Base-by-base conservation (phyloP, 2,888 invertebrate species). In the Aproaerema taeniolella region DNA sequence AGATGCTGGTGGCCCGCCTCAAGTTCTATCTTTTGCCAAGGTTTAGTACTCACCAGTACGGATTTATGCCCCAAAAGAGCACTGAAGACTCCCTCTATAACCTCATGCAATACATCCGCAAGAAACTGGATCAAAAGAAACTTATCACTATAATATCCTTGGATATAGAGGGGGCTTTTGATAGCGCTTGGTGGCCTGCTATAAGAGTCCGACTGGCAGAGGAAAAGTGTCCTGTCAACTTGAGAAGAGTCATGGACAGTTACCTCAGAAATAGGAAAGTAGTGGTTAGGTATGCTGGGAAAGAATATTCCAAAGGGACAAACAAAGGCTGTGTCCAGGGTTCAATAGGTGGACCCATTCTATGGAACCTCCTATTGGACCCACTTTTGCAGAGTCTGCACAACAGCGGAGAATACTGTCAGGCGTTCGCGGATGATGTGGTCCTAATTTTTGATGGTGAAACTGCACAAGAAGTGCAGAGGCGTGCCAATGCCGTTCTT, bases 111-210 rank as follows among this genome's bases (percentile, higher is more conserved):
- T 17, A 44, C 17, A 38, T 44, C 4, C 7, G 17, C 1, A 7
- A 2, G 4, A 33, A 33, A 2, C 11, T 33, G 2, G 12, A 33
- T 1, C 2, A 33, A 6, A 33, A 33, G 20, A 33, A 33, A 20
- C 2, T 33, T 2, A 33, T 24, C 7, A 33, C 24, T 2, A 5
- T 10, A 8, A 34, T 16, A 2, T 33, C 33, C 9, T n/a, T 33
- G 13, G 33, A 33, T 8, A 33, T 33, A 20, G 33, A 33, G 33
- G 33, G 33, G 8, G 33, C 33, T 7, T 33, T 33, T 13, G 33
- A 33, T 9, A 33, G 33, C 7, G 33, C 44, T 1, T 43, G 42
- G 41, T 48, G 48, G 48, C 50, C 48, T 0, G 41, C 36, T 1
- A 45, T 48, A 10, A 24, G 20, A 17, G 20, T 12, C 6, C 8